Base-by-base conservation (phyloP, 2,113 vertebrate genomes). In the Sander lucioperca region DNA sequence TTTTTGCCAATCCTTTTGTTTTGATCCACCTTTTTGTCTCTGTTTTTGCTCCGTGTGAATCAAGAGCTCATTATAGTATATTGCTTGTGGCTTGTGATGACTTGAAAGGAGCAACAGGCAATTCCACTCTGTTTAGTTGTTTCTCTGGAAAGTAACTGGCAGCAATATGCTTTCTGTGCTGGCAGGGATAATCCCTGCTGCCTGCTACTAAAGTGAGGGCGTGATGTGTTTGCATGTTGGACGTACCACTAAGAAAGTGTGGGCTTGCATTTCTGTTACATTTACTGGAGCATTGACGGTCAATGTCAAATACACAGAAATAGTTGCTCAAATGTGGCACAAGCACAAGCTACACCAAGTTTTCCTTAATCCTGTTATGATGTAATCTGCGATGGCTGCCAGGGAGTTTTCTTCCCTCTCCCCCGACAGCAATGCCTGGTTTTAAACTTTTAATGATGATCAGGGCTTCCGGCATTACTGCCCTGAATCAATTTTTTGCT, bases 171-270 rank as follows among this genome's bases (percentile, higher is more conserved):
- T 84, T 62, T 90, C 21, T 65, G 62, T 51, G 58, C 79, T 80
- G 78, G 63, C 54, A 39, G 10, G 67, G 27, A 77, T 68, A 47
- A 69, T 85, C 13, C 71, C 33, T 36, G 67, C 84, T 80, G 77
- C 56, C 82, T 78, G 67, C 54, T 75, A 86, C 47, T 27, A 56
- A 68, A 77, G 61, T 18, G 13, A n/a, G 33, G 78, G 56, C 23
- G 16, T 67, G 59, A 57, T 67, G 58, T 86, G 83, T 83, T 80
- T 86, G 76, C 43, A 74, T 77, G 74, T 80, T 87, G 68, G 74
- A 76, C 12, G 4, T 23, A 43, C n/a, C 36, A 69, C 74, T 85
- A 51, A 84, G 56, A 27, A 77, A 67, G 68, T 58, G 61, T 68
- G 58, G 54, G 23, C 54, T 64, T 77, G 23, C 43, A 54, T 76